Percentiles rank a stretch among this genome's conserved stretches.
phyloP scores from a whole-genome alignment of 2,113 vertebrate species.

The Thamnaconus septentrionalis region DNA sequence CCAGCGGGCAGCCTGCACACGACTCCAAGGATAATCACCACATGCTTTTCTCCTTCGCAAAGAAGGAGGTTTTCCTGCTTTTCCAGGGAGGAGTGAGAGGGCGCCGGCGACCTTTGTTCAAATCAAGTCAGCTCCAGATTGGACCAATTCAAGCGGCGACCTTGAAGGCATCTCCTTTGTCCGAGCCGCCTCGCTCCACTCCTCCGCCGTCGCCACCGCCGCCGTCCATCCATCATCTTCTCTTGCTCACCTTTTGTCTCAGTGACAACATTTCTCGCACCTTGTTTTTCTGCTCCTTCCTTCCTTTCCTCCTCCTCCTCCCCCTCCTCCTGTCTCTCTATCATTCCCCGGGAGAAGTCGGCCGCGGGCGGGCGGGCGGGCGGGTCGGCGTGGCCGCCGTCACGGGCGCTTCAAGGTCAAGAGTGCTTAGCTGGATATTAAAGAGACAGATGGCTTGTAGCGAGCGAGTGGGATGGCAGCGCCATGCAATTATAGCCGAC shows the following conservation, averaged over 20 bases:
- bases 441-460: constrained; percentile 67
- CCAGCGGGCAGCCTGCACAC: constrained; percentile 49
- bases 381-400: constrained; percentile 25
- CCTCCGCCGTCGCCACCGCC: constrained; percentile 19
- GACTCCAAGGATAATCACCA: constrained; percentile 17
- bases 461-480: constrained; percentile 58
- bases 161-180: constrained; percentile 55
- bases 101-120: constrained; percentile 36
- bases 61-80: constrained; percentile 29
- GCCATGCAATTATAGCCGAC: constrained; percentile 65
- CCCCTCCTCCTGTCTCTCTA: constrained; percentile 19
- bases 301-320: constrained; percentile 17
- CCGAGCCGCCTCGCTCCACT: constrained; percentile 29
- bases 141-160: constrained; percentile 52
- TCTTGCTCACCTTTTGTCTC: constrained; percentile 62
- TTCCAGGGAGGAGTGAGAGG: constrained; percentile 7
- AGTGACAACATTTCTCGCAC: constrained; percentile 47
- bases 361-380: constrained; percentile 35
- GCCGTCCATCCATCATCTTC: constrained; percentile 59
- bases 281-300: constrained; percentile 51
- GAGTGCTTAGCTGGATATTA: constrained; percentile 72
- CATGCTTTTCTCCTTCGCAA: constrained; percentile 46
- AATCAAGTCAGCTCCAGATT: constrained; percentile 48
- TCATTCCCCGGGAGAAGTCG: constrained; percentile 34
- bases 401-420: constrained; percentile 70